These are phyloP conservation scores for Rhinopomastus cyanomelas DNA, from an alignment of 2,113 vertebrate species.

Conservation along the genomic window DNA sequence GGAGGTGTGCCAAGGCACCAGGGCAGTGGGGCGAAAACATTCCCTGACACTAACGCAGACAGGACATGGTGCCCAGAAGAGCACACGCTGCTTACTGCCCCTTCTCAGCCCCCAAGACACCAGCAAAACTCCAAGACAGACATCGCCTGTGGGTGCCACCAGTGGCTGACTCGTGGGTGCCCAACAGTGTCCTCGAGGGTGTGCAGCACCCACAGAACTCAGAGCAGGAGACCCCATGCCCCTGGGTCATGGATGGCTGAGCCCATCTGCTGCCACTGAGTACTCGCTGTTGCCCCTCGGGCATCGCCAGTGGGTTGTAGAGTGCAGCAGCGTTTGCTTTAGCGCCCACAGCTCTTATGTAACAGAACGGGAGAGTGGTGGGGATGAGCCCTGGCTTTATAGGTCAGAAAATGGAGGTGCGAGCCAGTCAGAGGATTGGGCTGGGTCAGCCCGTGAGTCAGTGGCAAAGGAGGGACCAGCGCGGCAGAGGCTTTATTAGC, in stretches of 20 bases:
- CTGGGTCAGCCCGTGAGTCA: slow-evolving; percentile 44
- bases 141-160: background rate
- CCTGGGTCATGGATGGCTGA: background rate
- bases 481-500: slow-evolving; percentile 55
- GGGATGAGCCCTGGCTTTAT: background rate
- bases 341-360: background rate
- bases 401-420: slow-evolving; percentile 36
- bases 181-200: background rate
- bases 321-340: background rate
- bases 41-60: background rate
- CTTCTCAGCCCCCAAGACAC: accelerated
- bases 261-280: accelerated
- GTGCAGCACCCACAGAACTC: background rate
- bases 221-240: accelerated
- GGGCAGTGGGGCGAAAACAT: background rate
- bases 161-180: background rate
- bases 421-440: slow-evolving; percentile 14
- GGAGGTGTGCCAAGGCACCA: background rate
- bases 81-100: background rate
- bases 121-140: background rate
- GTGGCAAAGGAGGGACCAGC: slow-evolving; percentile 48
- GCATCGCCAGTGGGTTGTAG: background rate
- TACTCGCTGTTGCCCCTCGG: background rate
- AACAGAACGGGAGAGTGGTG: background rate
- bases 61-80: background rate